These are phyloP conservation scores for Neosilurus hyrtlii DNA, from an alignment of 2,797 vertebrate species.

Conservation along the genomic window DNA sequence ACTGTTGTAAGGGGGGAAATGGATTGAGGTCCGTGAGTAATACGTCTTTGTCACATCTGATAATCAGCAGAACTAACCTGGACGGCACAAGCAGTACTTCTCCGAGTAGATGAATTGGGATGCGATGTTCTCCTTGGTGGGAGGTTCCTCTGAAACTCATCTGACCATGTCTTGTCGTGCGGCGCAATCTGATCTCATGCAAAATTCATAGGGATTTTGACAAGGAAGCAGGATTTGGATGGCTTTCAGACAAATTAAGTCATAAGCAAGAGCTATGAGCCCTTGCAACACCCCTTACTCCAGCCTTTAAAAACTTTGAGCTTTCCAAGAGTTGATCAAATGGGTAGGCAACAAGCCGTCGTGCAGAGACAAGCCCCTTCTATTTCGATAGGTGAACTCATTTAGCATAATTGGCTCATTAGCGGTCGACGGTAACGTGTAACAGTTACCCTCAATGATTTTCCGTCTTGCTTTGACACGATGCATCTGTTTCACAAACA, in stretches of 20 bases:
- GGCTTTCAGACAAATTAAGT: constrained; percentile 26
- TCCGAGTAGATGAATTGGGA: background rate
- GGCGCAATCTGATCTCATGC: constrained; percentile 30
- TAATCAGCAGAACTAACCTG: constrained; percentile 28
- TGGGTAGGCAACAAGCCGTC: background rate
- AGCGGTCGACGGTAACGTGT: background rate
- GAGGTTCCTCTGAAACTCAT: constrained; percentile 12
- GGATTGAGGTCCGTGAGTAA: constrained; percentile 19
- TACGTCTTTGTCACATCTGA: constrained; percentile 46
- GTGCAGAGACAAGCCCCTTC: too few species aligned
- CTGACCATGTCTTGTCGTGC: background rate
- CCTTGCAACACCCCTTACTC: background rate
- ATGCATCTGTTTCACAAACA: background rate
- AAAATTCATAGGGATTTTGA: constrained; percentile 25
- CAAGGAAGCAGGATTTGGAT: constrained; percentile 10
- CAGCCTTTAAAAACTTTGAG: background rate
- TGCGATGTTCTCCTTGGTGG: constrained; percentile 1
- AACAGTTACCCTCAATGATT: background rate
- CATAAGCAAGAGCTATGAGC: constrained; percentile 7
- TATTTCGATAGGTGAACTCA: too few species aligned
- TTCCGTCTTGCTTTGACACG: background rate
- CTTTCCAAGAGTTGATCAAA: background rate
- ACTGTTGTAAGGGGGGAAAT: background rate
- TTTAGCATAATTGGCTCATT: background rate
- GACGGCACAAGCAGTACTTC: background rate